Evolutionary conservation across 2,797 vertebrate genomes (phyloP), one percentile per base, ranked within the genome.

Genomic region (Parotocinclus haroldoi): DNA sequence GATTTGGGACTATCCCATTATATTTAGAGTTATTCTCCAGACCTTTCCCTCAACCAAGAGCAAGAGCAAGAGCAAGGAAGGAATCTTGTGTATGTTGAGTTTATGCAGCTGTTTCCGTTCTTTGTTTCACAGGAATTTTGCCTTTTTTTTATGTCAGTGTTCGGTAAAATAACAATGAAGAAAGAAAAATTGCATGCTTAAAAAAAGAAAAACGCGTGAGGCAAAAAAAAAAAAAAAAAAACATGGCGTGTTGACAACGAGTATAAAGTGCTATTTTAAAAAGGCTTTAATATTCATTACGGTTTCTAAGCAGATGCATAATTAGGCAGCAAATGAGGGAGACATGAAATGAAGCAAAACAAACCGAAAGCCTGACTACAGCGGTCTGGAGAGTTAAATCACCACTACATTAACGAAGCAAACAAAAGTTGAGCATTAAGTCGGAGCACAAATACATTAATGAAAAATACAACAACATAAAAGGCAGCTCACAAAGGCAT

Each of bases 81-180:
- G 65, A 76, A 76, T 63, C 49, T n/a, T n/a, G 14, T 46, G 2
- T 69, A n/a, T n/a, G n/a, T 37, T n/a, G 9, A 17, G 59, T 16
- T 53, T 59, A 37, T 44, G 44, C 69, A 73, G 67, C 5, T 10
- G 36, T 69, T 77, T 81, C 76, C 76, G 63, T 51, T 45, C 60
- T 76, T 79, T 79, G 77, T 78, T 50, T 61, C 58, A 40, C 38
- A n/a, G 10, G 52, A 14, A 11, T 52, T 44, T 58, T 7, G 17
- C 44, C 50, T 60, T n/a, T n/a, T n/a, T n/a, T n/a, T 11, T 1
- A 44, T 19, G 18, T 17, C 17, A 66, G 52, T 14, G 16, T 55
- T 14, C 55, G n/a, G 10, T 1, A 13, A 27, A 52, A 37, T 16
- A 44, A 68, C 44, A 46, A 52, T 66, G 11, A 13, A 10, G 36